A percentile compares a stretch with the other conserved stretches of the same genome.
Evolutionary conservation across 2,797 vertebrate genomes (phyloP).

Genomic region (Alectoris magna): DNA sequence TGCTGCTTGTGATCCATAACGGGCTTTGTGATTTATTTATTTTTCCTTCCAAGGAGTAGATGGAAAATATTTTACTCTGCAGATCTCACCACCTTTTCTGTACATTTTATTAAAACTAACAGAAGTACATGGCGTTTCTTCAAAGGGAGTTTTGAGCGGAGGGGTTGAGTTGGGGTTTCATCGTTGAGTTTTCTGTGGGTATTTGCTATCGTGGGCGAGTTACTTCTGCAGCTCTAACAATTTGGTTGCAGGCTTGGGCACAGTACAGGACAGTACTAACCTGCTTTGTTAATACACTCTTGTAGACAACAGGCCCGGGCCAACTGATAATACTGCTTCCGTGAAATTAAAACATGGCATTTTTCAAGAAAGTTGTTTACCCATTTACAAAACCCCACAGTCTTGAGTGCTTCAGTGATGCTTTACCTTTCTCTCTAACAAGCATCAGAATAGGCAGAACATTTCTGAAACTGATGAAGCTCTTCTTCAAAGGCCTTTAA

Average conservation of each 20-base stretch:
- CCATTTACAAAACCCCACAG: not conserved
- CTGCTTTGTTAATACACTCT: not conserved
- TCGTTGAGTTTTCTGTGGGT: not conserved
- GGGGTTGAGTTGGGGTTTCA: not conserved
- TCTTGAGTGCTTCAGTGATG: not conserved
- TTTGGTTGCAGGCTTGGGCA: not conserved
- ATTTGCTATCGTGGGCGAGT: not conserved
- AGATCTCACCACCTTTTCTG: rapidly evolving
- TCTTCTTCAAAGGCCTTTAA: not conserved
- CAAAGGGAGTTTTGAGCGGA: not conserved
- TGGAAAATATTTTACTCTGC: not conserved
- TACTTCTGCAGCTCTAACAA: not conserved
- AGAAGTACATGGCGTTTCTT: not conserved
- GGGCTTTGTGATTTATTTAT: not conserved
- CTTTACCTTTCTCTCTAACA: not conserved
- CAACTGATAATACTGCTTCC: not conserved
- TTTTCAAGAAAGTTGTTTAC: not conserved
- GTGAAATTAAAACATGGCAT: rapidly evolving
- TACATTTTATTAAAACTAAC: not conserved
- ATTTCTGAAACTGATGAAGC: not conserved
- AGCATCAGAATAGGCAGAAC: not conserved
- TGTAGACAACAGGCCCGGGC: not conserved
- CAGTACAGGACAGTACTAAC: rapidly evolving
- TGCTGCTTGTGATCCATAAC: not conserved
- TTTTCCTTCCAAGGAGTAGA: not conserved